Base-by-base conservation (phyloP, 2,888 invertebrate species). In the Drosophila hamatofila region DNA sequence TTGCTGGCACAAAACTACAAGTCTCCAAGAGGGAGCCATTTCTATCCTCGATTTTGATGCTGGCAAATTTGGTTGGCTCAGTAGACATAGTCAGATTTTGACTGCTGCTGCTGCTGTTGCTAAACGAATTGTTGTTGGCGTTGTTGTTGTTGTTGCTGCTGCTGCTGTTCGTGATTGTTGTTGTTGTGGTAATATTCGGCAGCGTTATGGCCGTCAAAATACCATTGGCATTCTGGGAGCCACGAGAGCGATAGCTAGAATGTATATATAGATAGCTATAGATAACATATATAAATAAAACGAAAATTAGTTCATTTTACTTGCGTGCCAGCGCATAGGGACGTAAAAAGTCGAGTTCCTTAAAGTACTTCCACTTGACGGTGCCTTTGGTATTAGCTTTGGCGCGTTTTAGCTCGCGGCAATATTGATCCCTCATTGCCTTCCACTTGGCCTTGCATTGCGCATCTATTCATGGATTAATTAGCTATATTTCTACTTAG, bases 381-480 rank as follows among this genome's bases (percentile, higher is more conserved):
- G 75, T 83, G 46, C 78, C 78, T 65, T 92, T 92, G 44, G 78
- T 63, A 73, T 90, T 91, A 14, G 78, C 68, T 68, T 92, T 91
- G 63, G 90, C 81, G 37, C 92, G 86, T 49, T 92, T 92, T 6
- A 92, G 75, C 49, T 92, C 92, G 2, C 92, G 90, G 49, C 92
- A 92, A 70, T 92, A 92, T 75, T 92, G 92, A 58, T 92, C 92
- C 48, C 92, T 72, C 86, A 92, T 83, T 1, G 92, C 92, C 60
- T 92, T 92, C 92, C 92, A 92, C 52, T 92, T 92, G 11, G 87
- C 88, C 65, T 92, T 92, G 75, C 92, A 92, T 64, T 92, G 90
- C 2, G 74, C 64, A 58, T 89, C 92, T 92, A 58, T n/a, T 27
- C 35, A 16, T 3, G 9, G 12, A 14, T 9, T 3, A 18, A 30